Percentiles rank a stretch among this genome's conserved stretches.
Conservation (phyloP, 2,797 vertebrate species). For the Xyrichtys novacula region DNA sequence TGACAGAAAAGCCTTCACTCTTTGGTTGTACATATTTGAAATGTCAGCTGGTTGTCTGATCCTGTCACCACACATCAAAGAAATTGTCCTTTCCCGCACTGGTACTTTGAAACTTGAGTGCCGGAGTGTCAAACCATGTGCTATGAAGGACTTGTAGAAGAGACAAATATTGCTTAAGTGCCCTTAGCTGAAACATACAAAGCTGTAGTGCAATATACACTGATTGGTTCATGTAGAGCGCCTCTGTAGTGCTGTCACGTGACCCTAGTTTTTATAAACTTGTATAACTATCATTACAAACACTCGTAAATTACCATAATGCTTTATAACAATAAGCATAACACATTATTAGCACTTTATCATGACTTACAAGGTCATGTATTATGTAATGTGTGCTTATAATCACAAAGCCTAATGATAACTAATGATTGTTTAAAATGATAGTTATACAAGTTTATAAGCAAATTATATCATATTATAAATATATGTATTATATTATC, state of each 20-base stretch:
- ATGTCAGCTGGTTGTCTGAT: slow-evolving; percentile 26
- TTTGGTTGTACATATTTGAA: slow-evolving; percentile 15
- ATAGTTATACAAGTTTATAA: too few relatives aligned
- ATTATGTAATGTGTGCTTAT: too few relatives aligned
- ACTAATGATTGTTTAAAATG: too few relatives aligned
- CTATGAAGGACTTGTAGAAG: not conserved
- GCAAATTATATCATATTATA: too few relatives aligned
- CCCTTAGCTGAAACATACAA: not conserved
- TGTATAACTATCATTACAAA: too few relatives aligned
- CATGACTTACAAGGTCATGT: too few relatives aligned
- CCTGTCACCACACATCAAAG: slow-evolving; percentile 4
- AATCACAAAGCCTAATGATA: too few relatives aligned
- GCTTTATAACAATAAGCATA: too few relatives aligned
- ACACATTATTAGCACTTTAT: too few relatives aligned
- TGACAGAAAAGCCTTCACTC: slow-evolving; percentile 17
- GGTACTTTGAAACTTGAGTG: slow-evolving; percentile 10
- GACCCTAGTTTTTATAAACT: too few relatives aligned
- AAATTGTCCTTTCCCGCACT: not conserved
- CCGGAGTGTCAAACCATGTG: slow-evolving; percentile 41
- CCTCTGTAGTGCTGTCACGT: slow-evolving; percentile 1
- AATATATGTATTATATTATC: too few relatives aligned
- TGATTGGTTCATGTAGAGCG: not conserved
- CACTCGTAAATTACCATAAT: too few relatives aligned
- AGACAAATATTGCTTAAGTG: slow-evolving; percentile 1
- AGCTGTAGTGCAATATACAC: not conserved